Conservation (phyloP, 2,797 vertebrate genomes). For the Philypnodon macrostomus region DNA sequence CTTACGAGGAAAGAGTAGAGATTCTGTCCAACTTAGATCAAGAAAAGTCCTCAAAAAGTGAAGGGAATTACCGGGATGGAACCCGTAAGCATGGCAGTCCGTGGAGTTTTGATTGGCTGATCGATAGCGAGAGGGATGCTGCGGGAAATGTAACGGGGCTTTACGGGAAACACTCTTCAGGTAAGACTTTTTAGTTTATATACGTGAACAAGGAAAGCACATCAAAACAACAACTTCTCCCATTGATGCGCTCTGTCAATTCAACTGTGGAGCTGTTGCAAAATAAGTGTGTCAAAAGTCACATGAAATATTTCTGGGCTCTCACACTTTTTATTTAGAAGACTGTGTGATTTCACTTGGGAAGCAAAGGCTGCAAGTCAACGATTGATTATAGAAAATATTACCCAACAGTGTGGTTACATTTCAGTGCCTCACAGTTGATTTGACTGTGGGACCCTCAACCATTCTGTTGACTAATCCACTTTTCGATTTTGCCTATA, state of each 20-base stretch:
- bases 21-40: slow-evolving; percentile 19
- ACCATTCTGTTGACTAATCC: too few relatives aligned
- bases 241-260: too few relatives aligned
- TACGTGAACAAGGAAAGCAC: too few relatives aligned
- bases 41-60: neutral
- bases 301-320: neutral
- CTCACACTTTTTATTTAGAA: neutral
- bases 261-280: slow-evolving; percentile 1
- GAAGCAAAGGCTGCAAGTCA: too few relatives aligned
- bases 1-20: slow-evolving; percentile 16
- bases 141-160: neutral
- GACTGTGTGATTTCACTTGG: neutral
- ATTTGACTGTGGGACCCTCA: too few relatives aligned
- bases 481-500: too few relatives aligned
- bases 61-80: slow-evolving; percentile 51
- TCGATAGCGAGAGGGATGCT: slow-evolving; percentile 29
- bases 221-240: too few relatives aligned
- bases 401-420: too few relatives aligned
- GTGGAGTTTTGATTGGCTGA: neutral
- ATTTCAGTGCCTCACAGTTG: too few relatives aligned
- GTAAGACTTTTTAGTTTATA: neutral
- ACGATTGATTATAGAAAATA: neutral
- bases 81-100: neutral
- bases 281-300: slow-evolving; percentile 6
- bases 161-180: slow-evolving; percentile 6